Evolutionary conservation across 2,888 invertebrate species (phyloP).

Genomic region (Orthonychiurus folsomi): DNA sequence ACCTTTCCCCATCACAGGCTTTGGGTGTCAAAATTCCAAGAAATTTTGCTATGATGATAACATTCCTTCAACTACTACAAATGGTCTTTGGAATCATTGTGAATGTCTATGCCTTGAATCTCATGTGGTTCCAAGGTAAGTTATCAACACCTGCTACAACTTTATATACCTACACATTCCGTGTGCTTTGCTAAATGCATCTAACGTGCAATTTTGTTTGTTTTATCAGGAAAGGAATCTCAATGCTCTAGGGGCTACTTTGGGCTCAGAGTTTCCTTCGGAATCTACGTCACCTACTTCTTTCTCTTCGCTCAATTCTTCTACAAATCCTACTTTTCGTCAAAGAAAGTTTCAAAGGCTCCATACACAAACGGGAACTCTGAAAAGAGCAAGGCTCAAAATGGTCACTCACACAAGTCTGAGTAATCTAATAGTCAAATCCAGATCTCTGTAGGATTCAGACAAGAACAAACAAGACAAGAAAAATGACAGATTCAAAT

Average conservation of each 20-base stretch:
- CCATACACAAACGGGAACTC: conserved; percentile 8
- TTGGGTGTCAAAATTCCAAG: conserved; percentile 28
- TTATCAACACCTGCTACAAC: neutral
- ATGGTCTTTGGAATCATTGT: conserved; percentile 33
- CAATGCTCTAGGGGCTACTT: conserved; percentile 16
- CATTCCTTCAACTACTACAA: conserved; percentile 31
- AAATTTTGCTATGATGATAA: conserved; percentile 32
- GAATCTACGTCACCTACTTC: conserved; percentile 34
- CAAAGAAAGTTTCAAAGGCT: conserved; percentile 10
- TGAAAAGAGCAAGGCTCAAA: neutral
- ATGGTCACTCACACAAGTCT: neutral
- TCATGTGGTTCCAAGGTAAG: conserved; percentile 28
- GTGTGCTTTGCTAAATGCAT: neutral
- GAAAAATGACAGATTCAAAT: neutral
- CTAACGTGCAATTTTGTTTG: too few species aligned
- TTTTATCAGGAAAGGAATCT: neutral
- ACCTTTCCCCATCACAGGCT: too few species aligned
- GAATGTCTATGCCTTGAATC: conserved; percentile 24
- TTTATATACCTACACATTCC: neutral
- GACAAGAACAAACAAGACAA: neutral
- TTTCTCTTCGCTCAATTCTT: conserved; percentile 34
- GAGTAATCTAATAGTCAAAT: too few species aligned
- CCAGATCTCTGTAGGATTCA: too few species aligned
- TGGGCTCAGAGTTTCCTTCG: conserved; percentile 35
- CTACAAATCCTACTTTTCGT: conserved; percentile 29